Evolutionary conservation across 2,888 invertebrate species (phyloP).

Genomic region (Drosophila kokeensis): DNA sequence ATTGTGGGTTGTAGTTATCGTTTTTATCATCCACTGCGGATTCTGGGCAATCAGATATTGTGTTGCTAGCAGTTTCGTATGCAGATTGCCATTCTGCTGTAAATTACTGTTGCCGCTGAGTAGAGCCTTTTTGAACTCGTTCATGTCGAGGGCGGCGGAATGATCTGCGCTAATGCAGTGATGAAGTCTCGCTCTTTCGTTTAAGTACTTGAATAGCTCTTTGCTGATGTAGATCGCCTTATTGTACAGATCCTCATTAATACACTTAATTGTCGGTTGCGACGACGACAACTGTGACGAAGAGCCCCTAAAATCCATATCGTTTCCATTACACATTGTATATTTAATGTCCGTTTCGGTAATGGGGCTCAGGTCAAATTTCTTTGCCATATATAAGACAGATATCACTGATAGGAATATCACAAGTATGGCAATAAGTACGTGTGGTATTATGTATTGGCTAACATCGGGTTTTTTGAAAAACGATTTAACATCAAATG

Average conservation of each 20-base stretch:
- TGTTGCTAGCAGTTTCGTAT: conserved; percentile 86
- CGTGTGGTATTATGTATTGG: conserved; percentile 87
- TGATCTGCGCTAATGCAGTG: conserved; percentile 72
- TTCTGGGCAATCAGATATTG: conserved; percentile 90
- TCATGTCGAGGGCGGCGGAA: conserved; percentile 48
- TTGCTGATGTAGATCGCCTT: conserved; percentile 88
- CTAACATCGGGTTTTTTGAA: conserved; percentile 72
- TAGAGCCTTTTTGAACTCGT: conserved; percentile 54
- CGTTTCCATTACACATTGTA: conserved; percentile 86
- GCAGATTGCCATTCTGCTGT: conserved; percentile 85
- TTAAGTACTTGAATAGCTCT: conserved; percentile 88
- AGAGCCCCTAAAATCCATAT: conserved; percentile 20
- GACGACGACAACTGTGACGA: neutral
- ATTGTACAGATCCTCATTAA: conserved; percentile 87
- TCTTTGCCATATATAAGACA: conserved; percentile 89
- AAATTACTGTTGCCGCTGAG: conserved; percentile 82
- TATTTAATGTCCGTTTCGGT: conserved; percentile 85
- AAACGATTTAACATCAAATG: conserved; percentile 51
- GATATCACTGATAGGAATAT: conserved; percentile 89
- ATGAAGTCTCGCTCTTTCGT: conserved; percentile 85
- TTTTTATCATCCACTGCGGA: conserved; percentile 90
- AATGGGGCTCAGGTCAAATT: conserved; percentile 82
- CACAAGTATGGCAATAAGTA: conserved; percentile 87
- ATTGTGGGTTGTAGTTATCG: conserved; percentile 84
- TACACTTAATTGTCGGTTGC: conserved; percentile 86